Conservation (phyloP, 2,888 invertebrate genomes). For the Eupithecia pulchellata region DNA sequence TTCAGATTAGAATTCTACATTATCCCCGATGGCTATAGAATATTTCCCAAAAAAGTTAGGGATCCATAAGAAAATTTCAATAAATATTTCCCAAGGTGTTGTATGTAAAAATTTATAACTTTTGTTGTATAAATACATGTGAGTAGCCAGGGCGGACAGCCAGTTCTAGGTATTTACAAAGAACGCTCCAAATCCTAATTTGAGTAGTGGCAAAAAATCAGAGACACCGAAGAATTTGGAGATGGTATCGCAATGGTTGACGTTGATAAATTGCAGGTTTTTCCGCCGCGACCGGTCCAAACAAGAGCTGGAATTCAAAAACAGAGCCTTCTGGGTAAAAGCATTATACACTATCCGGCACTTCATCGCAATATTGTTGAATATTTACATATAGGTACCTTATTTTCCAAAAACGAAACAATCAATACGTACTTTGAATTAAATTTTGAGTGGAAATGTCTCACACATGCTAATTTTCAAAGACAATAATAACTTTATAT, state of each 20-base stretch:
- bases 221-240: slow-evolving; percentile 18
- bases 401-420: background rate
- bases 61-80: too few species aligned
- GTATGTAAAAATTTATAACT: too few species aligned
- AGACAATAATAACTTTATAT: too few species aligned
- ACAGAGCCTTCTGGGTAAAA: slow-evolving; percentile 2
- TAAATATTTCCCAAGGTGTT: too few species aligned
- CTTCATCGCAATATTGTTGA: background rate
- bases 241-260: slow-evolving; percentile 39
- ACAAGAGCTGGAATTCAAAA: slow-evolving; percentile 58
- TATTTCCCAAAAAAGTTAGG: too few species aligned
- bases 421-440: background rate
- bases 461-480: too few species aligned
- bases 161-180: background rate
- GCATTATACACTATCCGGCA: background rate
- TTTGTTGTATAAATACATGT: too few species aligned
- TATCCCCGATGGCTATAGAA: too few species aligned
- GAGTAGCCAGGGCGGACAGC: too few species aligned
- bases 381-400: too few species aligned
- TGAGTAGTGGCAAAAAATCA: slow-evolving; percentile 13
- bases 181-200: slow-evolving; percentile 4
- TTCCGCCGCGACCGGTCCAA: slow-evolving; percentile 63
- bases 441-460: too few species aligned
- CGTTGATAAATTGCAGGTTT: slow-evolving; percentile 58
- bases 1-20: too few species aligned